Base-by-base conservation (phyloP, 2,888 invertebrate species). In the Oligia strigilis region DNA sequence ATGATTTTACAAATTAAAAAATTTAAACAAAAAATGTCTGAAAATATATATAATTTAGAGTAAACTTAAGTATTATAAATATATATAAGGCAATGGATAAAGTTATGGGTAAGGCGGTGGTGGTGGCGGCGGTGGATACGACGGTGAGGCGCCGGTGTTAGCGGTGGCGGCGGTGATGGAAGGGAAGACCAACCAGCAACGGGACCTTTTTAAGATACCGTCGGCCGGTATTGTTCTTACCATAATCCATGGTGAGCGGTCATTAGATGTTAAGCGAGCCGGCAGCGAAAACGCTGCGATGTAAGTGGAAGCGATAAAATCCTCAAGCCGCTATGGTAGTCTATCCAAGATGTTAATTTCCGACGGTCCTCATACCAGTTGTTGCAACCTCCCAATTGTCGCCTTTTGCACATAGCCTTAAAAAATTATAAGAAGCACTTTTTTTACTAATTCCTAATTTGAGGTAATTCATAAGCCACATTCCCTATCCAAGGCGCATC, bases 251-350 rank as follows among this genome's bases (percentile, higher is more conserved):
- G 40, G 29, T 55, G 64, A 49, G 71, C n/a, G 43, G 69, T 71
- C 60, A 55, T 65, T n/a, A 70, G 83, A 36, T 75, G 72, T 77
- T 77, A 46, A 52, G 49, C 60, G 52, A 81, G 67, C 85, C 52
- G 9, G 64, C 62, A 78, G 60, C 17, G 52, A 36, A 14, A 8
- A 5, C 14, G 36, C 64, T 62, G 62, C 36, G 19, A 19, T 60
- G 13, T 9, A 13, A 40, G 23, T 23, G 46, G 43, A 36, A 65
- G 40, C 55, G 58, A 65, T 65, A 19, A 9, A 43, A 4, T 58
- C 49, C 58, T 60, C 60, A 40, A 55, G 6, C 82, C 46, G 69
- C 69, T 67, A 71, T 58, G 69, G 86, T 76, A 74, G 55, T 71
- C 17, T n/a, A 0, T 36, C 40, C 36, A 66, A 73, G 87, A 46